Evolutionary conservation across 2,888 invertebrate genomes (phyloP).

Genomic region (Boloria selene): DNA sequence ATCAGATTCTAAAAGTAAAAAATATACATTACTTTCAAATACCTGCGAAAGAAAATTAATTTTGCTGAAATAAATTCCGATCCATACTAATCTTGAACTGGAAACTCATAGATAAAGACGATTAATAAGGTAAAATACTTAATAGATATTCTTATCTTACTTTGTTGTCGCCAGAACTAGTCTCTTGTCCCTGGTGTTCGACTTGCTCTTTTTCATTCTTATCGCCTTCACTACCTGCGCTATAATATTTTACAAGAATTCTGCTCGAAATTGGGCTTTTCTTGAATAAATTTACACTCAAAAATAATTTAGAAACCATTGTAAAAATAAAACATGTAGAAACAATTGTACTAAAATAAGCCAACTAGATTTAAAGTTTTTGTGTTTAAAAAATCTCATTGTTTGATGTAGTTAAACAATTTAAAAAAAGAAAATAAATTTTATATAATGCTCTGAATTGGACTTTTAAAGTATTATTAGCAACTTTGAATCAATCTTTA

Average conservation of each 20-base stretch:
- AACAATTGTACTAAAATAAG: not conserved
- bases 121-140: no score
- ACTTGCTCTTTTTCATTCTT: not conserved
- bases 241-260: conserved; percentile 32
- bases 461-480: no score
- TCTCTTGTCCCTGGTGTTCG: not conserved
- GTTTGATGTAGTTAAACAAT: no score
- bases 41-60: no score
- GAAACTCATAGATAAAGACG: no score
- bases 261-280: conserved; percentile 37
- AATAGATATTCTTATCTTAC: not conserved
- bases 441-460: no score
- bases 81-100: no score
- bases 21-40: no score
- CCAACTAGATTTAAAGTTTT: conserved; percentile 5
- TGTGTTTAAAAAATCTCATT: no score
- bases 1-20: not conserved
- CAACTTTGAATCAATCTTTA: no score
- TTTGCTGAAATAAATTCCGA: no score
- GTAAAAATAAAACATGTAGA: conserved; percentile 47
- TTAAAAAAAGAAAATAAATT: no score
- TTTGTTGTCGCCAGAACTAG: not conserved
- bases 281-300: conserved; percentile 47
- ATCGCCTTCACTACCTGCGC: conserved; percentile 17
- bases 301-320: conserved; percentile 68